phyloP scores from a whole-genome alignment of 2,797 vertebrate genomes.

The Sciurus vulgaris region DNA sequence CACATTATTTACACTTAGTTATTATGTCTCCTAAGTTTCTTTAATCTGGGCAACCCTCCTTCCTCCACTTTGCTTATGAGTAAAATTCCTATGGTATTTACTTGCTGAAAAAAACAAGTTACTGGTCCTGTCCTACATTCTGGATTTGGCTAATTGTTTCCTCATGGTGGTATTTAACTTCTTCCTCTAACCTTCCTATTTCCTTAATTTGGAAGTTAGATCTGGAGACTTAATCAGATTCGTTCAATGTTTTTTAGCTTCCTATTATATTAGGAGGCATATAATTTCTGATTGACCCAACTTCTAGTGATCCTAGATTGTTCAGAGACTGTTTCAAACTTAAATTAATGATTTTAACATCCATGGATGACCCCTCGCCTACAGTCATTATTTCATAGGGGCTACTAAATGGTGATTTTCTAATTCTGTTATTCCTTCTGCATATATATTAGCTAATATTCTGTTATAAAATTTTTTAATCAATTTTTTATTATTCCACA shows the following conservation, averaged over 20 bases:
- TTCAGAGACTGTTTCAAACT: conserved; percentile 34
- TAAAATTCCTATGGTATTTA: not conserved
- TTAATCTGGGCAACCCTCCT: not conserved
- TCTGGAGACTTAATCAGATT: conserved; percentile 55
- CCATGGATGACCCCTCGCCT: not conserved
- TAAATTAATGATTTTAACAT: conserved; percentile 58
- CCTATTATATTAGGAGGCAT: conserved; percentile 48
- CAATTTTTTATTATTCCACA: conserved; percentile 25
- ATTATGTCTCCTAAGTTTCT: not conserved
- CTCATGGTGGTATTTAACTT: not conserved
- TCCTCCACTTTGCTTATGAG: no score
- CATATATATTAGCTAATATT: conserved; percentile 51
- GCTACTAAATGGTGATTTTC: conserved; percentile 18
- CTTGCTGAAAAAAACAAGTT: conserved; percentile 50
- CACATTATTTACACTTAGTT: not conserved
- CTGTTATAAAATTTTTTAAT: conserved; percentile 42
- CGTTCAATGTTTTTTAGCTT: conserved; percentile 40
- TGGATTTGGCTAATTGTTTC: conserved; percentile 27
- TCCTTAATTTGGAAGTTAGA: conserved; percentile 67
- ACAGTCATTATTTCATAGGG: conserved; percentile 41
- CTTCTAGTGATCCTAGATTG: conserved; percentile 50
- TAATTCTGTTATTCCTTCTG: conserved; percentile 28
- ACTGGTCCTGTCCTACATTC: not conserved
- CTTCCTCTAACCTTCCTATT: conserved; percentile 35
- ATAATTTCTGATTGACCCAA: conserved; percentile 29